Conservation (phyloP, 2,888 invertebrate genomes). For the Chesias legatella region DNA sequence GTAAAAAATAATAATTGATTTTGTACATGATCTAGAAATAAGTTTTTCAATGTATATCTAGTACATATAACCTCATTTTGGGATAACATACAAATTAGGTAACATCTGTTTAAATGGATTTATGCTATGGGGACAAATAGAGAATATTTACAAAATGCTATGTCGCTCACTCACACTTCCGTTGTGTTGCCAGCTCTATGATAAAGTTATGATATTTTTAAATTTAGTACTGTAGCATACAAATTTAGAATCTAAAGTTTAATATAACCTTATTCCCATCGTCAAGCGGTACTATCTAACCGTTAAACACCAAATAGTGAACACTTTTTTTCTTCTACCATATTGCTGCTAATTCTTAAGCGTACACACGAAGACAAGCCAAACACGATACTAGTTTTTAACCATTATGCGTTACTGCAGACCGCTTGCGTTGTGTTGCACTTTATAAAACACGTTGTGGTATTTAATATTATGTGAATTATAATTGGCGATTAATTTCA, state of each 20-base stretch:
- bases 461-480: too few relatives aligned
- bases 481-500: too few relatives aligned
- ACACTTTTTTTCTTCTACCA: conserved; percentile 53
- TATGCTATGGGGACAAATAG: conserved; percentile 70
- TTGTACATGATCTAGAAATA: too few relatives aligned
- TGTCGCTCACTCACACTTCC: conserved; percentile 61
- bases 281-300: conserved; percentile 35
- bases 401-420: conserved; percentile 11
- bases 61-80: too few relatives aligned
- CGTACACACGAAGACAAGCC: conserved; percentile 53
- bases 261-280: conserved; percentile 30
- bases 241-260: conserved; percentile 36
- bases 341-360: conserved; percentile 58
- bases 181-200: conserved; percentile 48
- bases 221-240: conserved; percentile 35
- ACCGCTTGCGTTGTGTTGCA: background rate
- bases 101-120: conserved; percentile 57
- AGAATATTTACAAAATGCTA: conserved; percentile 77
- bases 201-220: conserved; percentile 19
- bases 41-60: too few relatives aligned
- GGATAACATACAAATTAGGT: too few relatives aligned
- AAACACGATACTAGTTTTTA: conserved; percentile 42
- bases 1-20: too few relatives aligned
- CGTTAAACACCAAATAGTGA: conserved; percentile 43
- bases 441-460: too few relatives aligned